phyloP scores from a whole-genome alignment of 2,797 vertebrate species.

The Channallabes apus region DNA sequence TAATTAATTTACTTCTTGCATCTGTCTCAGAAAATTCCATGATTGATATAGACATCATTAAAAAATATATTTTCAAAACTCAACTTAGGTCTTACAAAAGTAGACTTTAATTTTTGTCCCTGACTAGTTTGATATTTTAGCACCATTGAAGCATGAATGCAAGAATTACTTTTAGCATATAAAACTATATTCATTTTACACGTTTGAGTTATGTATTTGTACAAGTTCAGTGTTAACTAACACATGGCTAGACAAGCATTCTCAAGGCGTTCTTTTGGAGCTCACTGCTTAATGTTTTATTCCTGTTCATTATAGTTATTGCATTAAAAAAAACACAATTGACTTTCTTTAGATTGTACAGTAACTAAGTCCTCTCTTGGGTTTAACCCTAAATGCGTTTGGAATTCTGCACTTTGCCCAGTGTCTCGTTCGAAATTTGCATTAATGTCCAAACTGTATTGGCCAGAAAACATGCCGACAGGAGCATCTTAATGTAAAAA shows the following conservation, averaged over 20 bases:
- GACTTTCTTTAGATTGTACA: constrained; percentile 23
- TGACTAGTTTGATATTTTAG: neutral
- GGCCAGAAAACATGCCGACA: constrained; percentile 34
- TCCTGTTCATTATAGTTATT: constrained; percentile 27
- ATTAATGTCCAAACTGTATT: constrained; percentile 27
- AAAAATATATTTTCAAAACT: neutral
- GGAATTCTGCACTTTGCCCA: constrained; percentile 32
- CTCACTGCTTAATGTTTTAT: constrained; percentile 15
- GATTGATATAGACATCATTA: neutral
- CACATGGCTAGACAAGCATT: neutral
- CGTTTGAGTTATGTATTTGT: neutral
- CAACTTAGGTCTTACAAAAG: neutral
- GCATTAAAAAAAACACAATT: constrained; percentile 35
- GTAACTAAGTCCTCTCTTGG: constrained; percentile 21
- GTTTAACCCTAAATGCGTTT: constrained; percentile 23
- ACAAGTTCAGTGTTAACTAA: neutral
- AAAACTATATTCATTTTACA: neutral
- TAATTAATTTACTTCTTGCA: neutral
- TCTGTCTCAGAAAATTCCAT: neutral
- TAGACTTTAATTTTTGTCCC: neutral
- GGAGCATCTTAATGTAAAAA: constrained; percentile 44
- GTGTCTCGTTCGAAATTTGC: constrained; percentile 36
- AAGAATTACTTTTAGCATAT: neutral
- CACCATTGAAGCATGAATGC: neutral
- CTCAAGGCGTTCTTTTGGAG: neutral